Percentiles rank a stretch among this genome's conserved stretches.
Evolutionary conservation across 2,888 invertebrate genomes (phyloP).

Genomic region (Eudasyphora cyanicolor): DNA sequence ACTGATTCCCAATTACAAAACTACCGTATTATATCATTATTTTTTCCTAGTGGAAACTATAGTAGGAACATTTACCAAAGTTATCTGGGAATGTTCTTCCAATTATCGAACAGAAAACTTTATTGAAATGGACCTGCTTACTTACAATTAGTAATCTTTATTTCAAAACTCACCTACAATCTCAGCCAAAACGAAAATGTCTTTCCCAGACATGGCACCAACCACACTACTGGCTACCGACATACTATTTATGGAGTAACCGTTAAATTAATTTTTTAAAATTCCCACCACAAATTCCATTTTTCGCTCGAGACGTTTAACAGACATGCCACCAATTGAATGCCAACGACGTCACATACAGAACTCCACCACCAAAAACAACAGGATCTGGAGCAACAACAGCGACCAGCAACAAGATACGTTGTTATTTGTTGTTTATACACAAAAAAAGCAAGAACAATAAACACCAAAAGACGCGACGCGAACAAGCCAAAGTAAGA

Average conservation of each 20-base stretch:
- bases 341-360: neutral
- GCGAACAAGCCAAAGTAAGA: neutral
- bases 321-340: slow-evolving; percentile 29
- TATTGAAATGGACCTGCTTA: no score
- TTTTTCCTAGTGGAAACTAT: no score
- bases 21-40: no score
- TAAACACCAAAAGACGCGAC: neutral
- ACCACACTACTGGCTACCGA: neutral
- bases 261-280: slow-evolving; percentile 38
- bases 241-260: neutral
- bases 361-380: neutral
- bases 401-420: neutral
- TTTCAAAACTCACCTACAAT: no score
- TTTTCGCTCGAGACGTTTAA: neutral
- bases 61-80: no score
- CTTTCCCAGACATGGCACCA: neutral
- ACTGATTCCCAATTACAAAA: no score
- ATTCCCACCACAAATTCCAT: slow-evolving; percentile 13
- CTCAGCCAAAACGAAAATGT: neutral
- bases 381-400: neutral
- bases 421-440: slow-evolving; percentile 20
- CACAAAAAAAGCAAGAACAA: slow-evolving; percentile 5
- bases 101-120: no score
- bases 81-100: no score
- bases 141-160: no score